Evolutionary conservation across 2,888 invertebrate species (phyloP).

Genomic region (Eupithecia inturbata): DNA sequence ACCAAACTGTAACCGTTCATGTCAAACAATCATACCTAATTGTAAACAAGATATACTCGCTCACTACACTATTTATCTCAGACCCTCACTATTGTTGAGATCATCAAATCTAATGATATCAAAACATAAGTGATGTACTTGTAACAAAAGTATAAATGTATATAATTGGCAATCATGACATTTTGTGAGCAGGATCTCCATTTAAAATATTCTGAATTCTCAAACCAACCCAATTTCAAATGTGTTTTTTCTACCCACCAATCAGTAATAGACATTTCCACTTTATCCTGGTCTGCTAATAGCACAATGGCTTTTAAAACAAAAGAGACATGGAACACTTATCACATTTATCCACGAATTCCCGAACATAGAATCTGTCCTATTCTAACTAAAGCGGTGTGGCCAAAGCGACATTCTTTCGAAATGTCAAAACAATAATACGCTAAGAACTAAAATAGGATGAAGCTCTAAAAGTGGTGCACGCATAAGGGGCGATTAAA

Average conservation of each 20-base stretch:
- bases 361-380: not conserved
- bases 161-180: not conserved
- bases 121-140: not conserved
- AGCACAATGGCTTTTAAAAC: not conserved
- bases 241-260: not conserved
- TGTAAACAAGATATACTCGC: not conserved
- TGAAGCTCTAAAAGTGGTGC: slow-evolving; percentile 51
- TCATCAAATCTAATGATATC: not conserved
- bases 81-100: not conserved
- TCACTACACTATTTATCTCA: not conserved
- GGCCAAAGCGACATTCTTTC: not conserved
- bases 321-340: not conserved
- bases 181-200: not conserved
- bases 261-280: slow-evolving; percentile 7
- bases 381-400: not conserved
- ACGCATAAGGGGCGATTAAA: slow-evolving; percentile 59
- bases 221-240: not conserved
- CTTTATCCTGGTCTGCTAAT: not conserved
- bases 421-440: slow-evolving; percentile 53
- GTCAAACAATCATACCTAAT: slow-evolving; percentile 2
- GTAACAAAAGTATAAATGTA: not conserved
- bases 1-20: not conserved
- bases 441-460: slow-evolving; percentile 68
- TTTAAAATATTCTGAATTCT: not conserved
- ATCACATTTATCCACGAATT: not conserved